These are phyloP conservation scores for Lasaia peninsularis DNA, from an alignment of 1,140 invertebrate species.

Conservation along the genomic window DNA sequence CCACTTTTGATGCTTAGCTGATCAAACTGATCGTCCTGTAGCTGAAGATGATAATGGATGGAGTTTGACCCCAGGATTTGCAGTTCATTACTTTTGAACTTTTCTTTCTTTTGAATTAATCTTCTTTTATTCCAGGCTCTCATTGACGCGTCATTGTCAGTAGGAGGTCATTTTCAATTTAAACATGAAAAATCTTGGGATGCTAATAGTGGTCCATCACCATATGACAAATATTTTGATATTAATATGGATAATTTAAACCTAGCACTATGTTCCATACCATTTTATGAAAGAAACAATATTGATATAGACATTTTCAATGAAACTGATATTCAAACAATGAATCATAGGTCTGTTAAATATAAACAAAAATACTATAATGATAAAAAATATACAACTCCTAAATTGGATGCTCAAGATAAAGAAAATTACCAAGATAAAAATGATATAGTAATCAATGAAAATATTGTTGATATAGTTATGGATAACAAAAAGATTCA, in stretches of 20 bases:
- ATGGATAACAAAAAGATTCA: constrained; percentile 13
- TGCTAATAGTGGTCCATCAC: constrained; percentile 41
- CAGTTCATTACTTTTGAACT: no score
- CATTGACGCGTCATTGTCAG: constrained; percentile 53
- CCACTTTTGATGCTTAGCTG: no score
- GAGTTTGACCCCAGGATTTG: no score
- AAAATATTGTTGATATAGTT: constrained; percentile 21
- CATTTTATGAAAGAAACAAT: constrained; percentile 65
- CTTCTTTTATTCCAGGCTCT: constrained; percentile 47
- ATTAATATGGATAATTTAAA: constrained; percentile 61
- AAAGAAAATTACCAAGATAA: constrained; percentile 23
- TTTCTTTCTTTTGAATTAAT: background rate
- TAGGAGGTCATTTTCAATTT: constrained; percentile 74
- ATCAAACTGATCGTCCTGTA: no score
- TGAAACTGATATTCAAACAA: constrained; percentile 54
- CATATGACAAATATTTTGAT: constrained; percentile 70
- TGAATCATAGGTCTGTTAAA: constrained; percentile 60
- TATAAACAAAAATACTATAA: constrained; percentile 69
- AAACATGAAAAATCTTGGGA: constrained; percentile 76
- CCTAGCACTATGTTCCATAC: constrained; percentile 52
- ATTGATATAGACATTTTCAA: constrained; percentile 52
- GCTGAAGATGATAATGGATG: no score
- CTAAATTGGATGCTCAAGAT: constrained; percentile 49
- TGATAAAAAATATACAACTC: constrained; percentile 52
- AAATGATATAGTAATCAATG: constrained; percentile 3